Evolutionary conservation across 2,797 vertebrate species (phyloP).

Genomic region (Pogoniulus pusillus): DNA sequence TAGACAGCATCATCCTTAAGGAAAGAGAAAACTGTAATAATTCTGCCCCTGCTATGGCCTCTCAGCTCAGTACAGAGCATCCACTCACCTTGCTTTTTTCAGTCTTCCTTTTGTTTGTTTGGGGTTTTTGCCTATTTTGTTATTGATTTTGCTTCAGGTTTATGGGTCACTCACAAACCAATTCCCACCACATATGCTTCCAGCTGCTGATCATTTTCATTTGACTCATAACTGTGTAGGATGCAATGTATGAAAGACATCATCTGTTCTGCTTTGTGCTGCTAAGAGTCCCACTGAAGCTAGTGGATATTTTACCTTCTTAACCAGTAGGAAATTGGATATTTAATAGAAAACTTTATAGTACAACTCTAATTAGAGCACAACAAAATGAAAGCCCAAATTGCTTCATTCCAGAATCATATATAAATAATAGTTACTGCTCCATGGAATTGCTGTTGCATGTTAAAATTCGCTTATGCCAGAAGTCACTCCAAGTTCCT

Average conservation of each 20-base stretch:
- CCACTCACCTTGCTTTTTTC: neutral
- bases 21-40: neutral
- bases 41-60: neutral
- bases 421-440: conserved; percentile 19
- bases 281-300: conserved; percentile 1
- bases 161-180: neutral
- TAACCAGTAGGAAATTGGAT: conserved; percentile 23
- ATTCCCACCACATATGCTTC: neutral
- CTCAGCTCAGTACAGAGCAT: neutral
- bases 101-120: neutral
- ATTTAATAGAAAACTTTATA: conserved; percentile 48
- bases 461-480: neutral
- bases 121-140: neutral
- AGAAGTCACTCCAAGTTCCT: neutral
- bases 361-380: conserved; percentile 37
- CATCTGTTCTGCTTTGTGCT: neutral
- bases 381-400: conserved; percentile 21
- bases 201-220: neutral
- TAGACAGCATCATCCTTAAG: neutral
- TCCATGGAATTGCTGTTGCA: neutral
- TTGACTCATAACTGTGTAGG: neutral
- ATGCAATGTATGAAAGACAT: neutral
- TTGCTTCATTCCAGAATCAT: neutral
- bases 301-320: neutral
- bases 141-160: neutral